Base-by-base conservation (phyloP, 2,113 vertebrate species). In the Gallinago paraguaiae region DNA sequence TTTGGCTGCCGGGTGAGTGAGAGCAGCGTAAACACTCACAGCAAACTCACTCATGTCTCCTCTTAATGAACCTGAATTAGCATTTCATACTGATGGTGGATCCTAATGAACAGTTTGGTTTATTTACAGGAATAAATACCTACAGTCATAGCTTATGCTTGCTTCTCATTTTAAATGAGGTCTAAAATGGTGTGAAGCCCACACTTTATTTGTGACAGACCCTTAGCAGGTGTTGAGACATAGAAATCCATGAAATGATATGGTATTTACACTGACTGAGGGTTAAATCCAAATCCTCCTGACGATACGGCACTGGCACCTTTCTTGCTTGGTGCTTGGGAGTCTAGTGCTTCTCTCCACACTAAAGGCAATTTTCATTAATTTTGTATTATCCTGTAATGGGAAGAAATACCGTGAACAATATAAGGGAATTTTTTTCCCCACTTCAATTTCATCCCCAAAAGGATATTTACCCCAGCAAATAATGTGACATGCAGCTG, bases 351-450 rank as follows among this genome's bases (percentile, higher is more conserved):
- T 56, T 2, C 25, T 74, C 31, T 63, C 39, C 35, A 91, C 51
- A 64, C 74, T 60, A 46, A 93, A 86, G 41, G 12, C 30, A 78
- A 87, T 94, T 92, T 93, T 90, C 61, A 82, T 88, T 88, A 72
- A 70, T 81, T 86, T 79, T 61, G 11, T 61, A 75, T 89, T 90
- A 85, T 41, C 41, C 35, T 85, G 13, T 50, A 82, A 79, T 80
- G 41, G 41, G 45, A 70, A 69, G 27, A 93, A 93, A 93, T 88
- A 92, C 6, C 76, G 45, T 64, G 68, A 92, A 78, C 18, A 59
- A 83, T 60, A n/a, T 27, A 85, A 89, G 35, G 25, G 2, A 72
- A 2, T 12, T 28, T 86, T 65, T 68, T 89, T 13, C 53, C 13
- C 31, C 10, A 18, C 46, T 94, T 92, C 68, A 74, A 10, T 82